A percentile compares a stretch with the other conserved stretches of the same genome.
Conservation (phyloP, 1,140 invertebrate genomes). For the Andricus grossulariae region DNA sequence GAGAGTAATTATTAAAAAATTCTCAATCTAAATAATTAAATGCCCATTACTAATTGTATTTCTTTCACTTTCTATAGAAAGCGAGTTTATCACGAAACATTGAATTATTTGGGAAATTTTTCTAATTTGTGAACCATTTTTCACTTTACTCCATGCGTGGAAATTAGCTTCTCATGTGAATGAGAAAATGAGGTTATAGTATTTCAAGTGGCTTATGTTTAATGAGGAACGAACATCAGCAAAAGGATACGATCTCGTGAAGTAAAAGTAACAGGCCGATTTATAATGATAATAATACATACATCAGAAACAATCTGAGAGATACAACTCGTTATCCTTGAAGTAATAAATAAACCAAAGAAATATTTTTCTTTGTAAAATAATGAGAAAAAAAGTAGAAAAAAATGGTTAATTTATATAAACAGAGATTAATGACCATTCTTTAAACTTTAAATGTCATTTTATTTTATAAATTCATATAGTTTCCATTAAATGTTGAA, state of each 20-base stretch:
- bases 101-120: neutral
- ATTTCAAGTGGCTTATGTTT: slow-evolving; percentile 26
- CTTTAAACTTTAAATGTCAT: too few species aligned
- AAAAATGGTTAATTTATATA: neutral
- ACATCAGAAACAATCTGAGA: slow-evolving; percentile 15
- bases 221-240: slow-evolving; percentile 21
- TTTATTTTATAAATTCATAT: too few species aligned
- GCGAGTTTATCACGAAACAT: neutral
- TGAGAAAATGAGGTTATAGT: slow-evolving; percentile 12
- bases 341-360: slow-evolving; percentile 9
- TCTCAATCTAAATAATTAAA: neutral
- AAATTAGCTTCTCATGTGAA: neutral
- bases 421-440: neutral
- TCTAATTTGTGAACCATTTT: neutral
- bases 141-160: neutral
- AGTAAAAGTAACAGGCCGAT: slow-evolving; percentile 19
- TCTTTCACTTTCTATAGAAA: neutral
- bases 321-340: slow-evolving; percentile 17
- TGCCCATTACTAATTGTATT: neutral
- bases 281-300: slow-evolving; percentile 15
- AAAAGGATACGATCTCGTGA: slow-evolving; percentile 22
- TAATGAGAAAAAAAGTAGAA: neutral
- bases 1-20: neutral
- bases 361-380: neutral
- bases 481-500: neutral